A percentile compares a stretch with the other conserved stretches of the same genome.
Evolutionary conservation across 2,888 invertebrate species (phyloP).

Genomic region (Cynaeus angustus): DNA sequence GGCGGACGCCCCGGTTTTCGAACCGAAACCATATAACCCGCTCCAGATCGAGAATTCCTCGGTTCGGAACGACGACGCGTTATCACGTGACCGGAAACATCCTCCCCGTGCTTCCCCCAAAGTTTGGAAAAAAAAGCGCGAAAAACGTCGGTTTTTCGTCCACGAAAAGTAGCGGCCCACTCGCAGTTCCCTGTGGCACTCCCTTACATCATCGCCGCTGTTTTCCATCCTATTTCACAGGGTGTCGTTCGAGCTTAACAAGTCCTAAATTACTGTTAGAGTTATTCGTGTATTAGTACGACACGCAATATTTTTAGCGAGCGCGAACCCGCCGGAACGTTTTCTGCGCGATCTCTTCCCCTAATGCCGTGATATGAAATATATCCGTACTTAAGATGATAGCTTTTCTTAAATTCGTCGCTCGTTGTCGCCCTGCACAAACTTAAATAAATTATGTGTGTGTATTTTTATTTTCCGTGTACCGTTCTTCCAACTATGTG

Average conservation of each 20-base stretch:
- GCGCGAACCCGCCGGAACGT: slow-evolving; percentile 51
- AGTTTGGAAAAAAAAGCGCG: too few relatives aligned
- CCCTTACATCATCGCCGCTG: too few relatives aligned
- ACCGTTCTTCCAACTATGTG: slow-evolving; percentile 22
- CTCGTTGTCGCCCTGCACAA: slow-evolving; percentile 65
- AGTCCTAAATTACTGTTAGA: slow-evolving; percentile 63
- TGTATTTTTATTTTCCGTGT: slow-evolving; percentile 64
- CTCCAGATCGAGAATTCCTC: too few relatives aligned
- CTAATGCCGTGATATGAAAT: slow-evolving; percentile 71
- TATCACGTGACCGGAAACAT: too few relatives aligned
- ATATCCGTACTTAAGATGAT: slow-evolving; percentile 73
- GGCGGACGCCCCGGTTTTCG: too few relatives aligned
- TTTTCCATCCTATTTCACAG: slow-evolving; percentile 51
- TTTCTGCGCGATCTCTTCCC: slow-evolving; percentile 60
- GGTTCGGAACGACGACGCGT: too few relatives aligned
- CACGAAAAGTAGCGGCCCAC: too few relatives aligned
- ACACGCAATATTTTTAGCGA: slow-evolving; percentile 68
- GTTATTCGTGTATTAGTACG: slow-evolving; percentile 67
- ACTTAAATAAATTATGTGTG: slow-evolving; percentile 70
- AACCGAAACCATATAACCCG: too few relatives aligned
- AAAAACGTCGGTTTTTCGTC: too few relatives aligned
- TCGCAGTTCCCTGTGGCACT: too few relatives aligned
- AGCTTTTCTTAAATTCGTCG: slow-evolving; percentile 73
- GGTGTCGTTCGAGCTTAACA: slow-evolving; percentile 61
- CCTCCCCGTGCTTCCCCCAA: too few relatives aligned